These are phyloP conservation scores for Mechanitis mazaeus DNA, from an alignment of 2,888 invertebrate species.

Conservation along the genomic window DNA sequence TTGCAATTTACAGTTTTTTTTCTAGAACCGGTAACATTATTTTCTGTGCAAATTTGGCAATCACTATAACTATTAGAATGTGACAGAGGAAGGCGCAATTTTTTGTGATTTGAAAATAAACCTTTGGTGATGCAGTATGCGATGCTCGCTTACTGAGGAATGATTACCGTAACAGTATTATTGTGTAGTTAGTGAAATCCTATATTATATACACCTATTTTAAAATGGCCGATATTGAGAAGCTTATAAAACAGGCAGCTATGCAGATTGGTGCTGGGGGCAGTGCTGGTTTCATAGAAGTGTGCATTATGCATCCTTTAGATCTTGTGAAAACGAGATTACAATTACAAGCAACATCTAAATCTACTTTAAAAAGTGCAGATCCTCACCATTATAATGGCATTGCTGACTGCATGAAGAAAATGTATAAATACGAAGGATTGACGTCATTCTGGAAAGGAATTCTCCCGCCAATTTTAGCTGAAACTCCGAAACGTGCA, in stretches of 20 bases:
- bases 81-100: slow-evolving; percentile 31
- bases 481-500: slow-evolving; percentile 96
- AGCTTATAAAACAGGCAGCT: slow-evolving; percentile 80
- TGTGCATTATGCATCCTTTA: slow-evolving; percentile 96
- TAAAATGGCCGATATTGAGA: slow-evolving; percentile 62
- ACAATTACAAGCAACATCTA: slow-evolving; percentile 59
- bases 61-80: slow-evolving; percentile 16
- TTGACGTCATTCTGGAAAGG: slow-evolving; percentile 93
- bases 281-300: slow-evolving; percentile 95
- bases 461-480: slow-evolving; percentile 93
- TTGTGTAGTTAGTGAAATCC: slow-evolving; percentile 20
- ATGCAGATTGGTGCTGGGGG: slow-evolving; percentile 93
- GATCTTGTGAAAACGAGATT: slow-evolving; percentile 93
- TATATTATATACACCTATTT: slow-evolving; percentile 12
- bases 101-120: slow-evolving; percentile 33
- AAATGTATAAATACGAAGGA: slow-evolving; percentile 93
- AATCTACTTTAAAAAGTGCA: slow-evolving; percentile 38
- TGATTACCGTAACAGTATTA: slow-evolving; percentile 21
- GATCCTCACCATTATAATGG: slow-evolving; percentile 84
- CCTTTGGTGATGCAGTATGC: slow-evolving; percentile 19
- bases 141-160: slow-evolving; percentile 19
- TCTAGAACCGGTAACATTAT: slow-evolving; percentile 15
- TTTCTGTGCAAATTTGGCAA: neutral
- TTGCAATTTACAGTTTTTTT: neutral
- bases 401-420: slow-evolving; percentile 89